Percentiles rank a stretch among this genome's conserved stretches.
phyloP scores from a whole-genome alignment of 2,797 vertebrate species.

The Adelosebastes latens region DNA sequence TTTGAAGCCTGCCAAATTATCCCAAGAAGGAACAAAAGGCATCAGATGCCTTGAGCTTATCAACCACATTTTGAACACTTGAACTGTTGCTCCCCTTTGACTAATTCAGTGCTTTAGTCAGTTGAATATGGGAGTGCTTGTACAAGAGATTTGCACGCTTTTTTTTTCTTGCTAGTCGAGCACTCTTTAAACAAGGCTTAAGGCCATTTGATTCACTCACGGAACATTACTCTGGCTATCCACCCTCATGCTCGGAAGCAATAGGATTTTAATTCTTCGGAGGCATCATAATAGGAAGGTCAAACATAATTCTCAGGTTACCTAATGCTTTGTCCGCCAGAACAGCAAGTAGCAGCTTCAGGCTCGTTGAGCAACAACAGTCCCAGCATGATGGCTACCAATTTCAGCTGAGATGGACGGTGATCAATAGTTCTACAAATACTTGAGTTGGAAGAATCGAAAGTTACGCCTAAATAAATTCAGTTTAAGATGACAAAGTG shows the following conservation, averaged over 20 bases:
- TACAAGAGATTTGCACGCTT: neutral
- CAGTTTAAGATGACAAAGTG: neutral
- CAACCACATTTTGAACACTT: slow-evolving; percentile 11
- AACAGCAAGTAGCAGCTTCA: slow-evolving; percentile 21
- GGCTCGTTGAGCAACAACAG: neutral
- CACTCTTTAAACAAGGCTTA: slow-evolving; percentile 33
- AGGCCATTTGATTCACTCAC: slow-evolving; percentile 43
- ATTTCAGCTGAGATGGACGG: neutral
- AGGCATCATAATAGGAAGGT: slow-evolving; percentile 39
- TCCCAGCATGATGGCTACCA: neutral
- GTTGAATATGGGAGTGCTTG: slow-evolving; percentile 9
- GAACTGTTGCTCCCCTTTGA: slow-evolving; percentile 15
- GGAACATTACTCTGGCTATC: slow-evolving; percentile 29
- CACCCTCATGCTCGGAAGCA: slow-evolving; percentile 36
- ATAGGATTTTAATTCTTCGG: slow-evolving; percentile 41
- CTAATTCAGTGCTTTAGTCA: slow-evolving; percentile 19
- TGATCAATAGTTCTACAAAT: neutral
- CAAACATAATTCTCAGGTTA: slow-evolving; percentile 40
- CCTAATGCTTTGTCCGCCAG: slow-evolving; percentile 9
- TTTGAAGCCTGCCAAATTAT: slow-evolving; percentile 8
- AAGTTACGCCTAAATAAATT: neutral
- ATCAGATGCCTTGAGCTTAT: slow-evolving; percentile 2
- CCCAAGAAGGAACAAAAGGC: slow-evolving; percentile 24
- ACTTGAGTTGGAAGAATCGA: neutral
- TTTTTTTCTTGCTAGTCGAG: slow-evolving; percentile 26